Evolutionary conservation across 2,888 invertebrate genomes (phyloP).

Genomic region (Dione vanillae): DNA sequence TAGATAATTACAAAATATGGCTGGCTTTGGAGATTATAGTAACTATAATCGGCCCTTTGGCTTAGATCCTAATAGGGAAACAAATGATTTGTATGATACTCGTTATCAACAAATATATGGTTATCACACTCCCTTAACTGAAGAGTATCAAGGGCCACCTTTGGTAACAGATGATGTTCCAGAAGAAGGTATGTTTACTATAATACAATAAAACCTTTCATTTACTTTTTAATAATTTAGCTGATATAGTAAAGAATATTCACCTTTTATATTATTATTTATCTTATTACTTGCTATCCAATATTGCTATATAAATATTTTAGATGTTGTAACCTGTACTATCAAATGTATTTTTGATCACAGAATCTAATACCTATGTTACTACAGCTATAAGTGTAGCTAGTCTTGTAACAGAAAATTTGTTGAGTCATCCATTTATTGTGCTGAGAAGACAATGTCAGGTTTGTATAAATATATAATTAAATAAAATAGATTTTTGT

Average conservation of each 20-base stretch:
- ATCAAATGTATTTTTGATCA: conserved; percentile 49
- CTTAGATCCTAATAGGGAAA: conserved; percentile 75
- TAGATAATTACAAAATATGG: conserved; percentile 63
- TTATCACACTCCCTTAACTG: conserved; percentile 76
- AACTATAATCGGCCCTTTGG: conserved; percentile 76
- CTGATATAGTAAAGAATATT: background rate
- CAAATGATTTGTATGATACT: conserved; percentile 77
- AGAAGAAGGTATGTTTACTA: conserved; percentile 68
- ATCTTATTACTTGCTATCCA: background rate
- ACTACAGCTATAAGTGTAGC: conserved; percentile 91
- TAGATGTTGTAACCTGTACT: background rate
- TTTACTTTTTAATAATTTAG: background rate
- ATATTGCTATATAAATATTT: background rate
- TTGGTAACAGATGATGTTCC: conserved; percentile 76
- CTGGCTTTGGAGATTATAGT: conserved; percentile 77
- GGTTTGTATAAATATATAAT: conserved; percentile 75
- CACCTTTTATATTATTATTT: background rate
- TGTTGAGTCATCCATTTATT: conserved; percentile 96
- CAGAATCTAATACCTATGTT: conserved; percentile 86
- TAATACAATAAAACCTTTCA: background rate
- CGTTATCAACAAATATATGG: conserved; percentile 81
- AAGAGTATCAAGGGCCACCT: conserved; percentile 80
- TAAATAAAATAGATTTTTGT: background rate
- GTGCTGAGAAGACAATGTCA: conserved; percentile 97
- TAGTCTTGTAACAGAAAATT: conserved; percentile 94